Evolutionary conservation across 1,140 invertebrate species (phyloP).

Genomic region (Ceratina australensis): DNA sequence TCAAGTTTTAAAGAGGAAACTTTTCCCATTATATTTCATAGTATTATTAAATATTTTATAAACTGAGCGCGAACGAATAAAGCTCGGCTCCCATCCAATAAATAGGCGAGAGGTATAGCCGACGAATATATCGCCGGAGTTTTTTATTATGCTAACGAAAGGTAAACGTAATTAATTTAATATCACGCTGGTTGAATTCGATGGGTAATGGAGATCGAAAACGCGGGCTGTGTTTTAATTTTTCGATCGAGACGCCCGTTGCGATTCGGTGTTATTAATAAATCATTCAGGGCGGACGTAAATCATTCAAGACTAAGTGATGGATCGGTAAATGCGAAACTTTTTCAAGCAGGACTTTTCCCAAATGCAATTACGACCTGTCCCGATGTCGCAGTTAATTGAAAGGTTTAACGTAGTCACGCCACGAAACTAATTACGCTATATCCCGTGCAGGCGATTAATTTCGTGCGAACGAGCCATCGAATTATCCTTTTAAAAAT

Average conservation of each 20-base stretch:
- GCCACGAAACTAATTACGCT: conserved; percentile 21
- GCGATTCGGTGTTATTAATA: too few relatives aligned
- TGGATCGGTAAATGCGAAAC: neutral
- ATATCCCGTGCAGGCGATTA: conserved; percentile 7
- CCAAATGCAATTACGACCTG: conserved; percentile 6
- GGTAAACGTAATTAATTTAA: too few relatives aligned
- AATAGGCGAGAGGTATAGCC: too few relatives aligned
- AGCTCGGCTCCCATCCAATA: too few relatives aligned
- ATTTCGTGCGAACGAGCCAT: neutral
- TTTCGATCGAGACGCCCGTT: too few relatives aligned
- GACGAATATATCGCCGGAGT: too few relatives aligned
- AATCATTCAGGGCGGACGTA: too few relatives aligned
- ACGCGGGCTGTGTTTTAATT: too few relatives aligned
- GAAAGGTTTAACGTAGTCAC: conserved; percentile 18
- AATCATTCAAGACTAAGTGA: too few relatives aligned
- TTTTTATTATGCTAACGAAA: too few relatives aligned
- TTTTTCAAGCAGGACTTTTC: neutral
- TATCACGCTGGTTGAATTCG: too few relatives aligned
- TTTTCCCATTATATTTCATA: conserved; percentile 3
- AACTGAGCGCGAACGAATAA: neutral
- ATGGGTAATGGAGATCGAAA: too few relatives aligned
- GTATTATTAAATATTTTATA: conserved; percentile 1
- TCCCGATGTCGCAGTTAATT: conserved; percentile 37
- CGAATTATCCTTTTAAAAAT: conserved; percentile 10
- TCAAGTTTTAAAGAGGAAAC: neutral